Percentiles rank a stretch among this genome's conserved stretches.
phyloP scores from a whole-genome alignment of 2,113 vertebrate genomes.

The Salvator merianae region DNA sequence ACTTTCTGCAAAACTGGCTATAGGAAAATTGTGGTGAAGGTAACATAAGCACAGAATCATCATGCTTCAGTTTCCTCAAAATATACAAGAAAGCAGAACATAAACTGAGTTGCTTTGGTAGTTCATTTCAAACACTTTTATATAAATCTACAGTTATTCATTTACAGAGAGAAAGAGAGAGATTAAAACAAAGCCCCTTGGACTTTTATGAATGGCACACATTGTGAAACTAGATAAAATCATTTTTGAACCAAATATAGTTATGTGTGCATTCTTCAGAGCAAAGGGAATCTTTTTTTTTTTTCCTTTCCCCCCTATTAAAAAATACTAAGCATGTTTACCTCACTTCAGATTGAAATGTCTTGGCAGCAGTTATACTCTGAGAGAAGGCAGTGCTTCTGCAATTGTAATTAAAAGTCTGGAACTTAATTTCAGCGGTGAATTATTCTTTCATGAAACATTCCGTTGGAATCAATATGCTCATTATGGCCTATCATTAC shows the following conservation, averaged over 20 bases:
- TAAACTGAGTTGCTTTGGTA: no score
- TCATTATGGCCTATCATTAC: constrained; percentile 1
- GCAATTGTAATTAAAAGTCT: not conserved
- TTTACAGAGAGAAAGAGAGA: no score
- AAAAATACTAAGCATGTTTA: not conserved
- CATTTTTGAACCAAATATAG: not conserved
- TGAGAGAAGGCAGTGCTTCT: not conserved
- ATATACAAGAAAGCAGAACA: no score
- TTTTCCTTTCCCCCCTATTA: no score
- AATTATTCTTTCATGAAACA: not conserved
- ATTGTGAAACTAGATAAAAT: not conserved
- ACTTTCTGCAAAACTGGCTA: no score
- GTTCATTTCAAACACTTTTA: not conserved
- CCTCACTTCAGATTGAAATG: not conserved
- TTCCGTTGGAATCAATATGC: constrained; percentile 7
- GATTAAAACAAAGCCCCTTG: not conserved
- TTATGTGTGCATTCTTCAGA: no score
- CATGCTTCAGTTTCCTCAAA: no score
- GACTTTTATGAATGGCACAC: no score
- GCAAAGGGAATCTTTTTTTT: no score
- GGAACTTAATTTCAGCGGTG: not conserved
- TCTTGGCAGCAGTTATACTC: not conserved
- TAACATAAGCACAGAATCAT: no score
- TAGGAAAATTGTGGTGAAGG: no score
- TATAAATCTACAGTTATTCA: not conserved